phyloP scores from a whole-genome alignment of 2,888 invertebrate species.

The Thera obeliscata region DNA sequence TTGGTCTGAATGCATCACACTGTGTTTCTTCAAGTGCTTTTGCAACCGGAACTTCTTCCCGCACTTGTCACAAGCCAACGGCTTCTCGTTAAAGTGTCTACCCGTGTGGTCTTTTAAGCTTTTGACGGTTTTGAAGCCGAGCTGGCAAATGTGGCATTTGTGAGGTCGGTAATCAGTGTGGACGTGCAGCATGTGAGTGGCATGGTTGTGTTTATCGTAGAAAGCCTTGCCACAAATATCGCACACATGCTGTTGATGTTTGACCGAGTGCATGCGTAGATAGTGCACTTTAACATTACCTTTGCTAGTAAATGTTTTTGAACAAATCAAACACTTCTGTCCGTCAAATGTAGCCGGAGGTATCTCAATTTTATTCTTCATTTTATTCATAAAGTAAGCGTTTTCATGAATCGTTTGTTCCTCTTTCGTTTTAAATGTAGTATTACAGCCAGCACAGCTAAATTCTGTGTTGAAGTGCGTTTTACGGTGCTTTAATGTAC shows the following conservation, averaged over 20 bases:
- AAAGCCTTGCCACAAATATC: slow-evolving; percentile 69
- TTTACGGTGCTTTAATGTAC: slow-evolving; percentile 49
- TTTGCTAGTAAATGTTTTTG: slow-evolving; percentile 60
- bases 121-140: slow-evolving; percentile 56
- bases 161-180: slow-evolving; percentile 63
- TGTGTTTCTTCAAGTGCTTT: slow-evolving; percentile 84
- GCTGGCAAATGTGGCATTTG: slow-evolving; percentile 69
- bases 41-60: slow-evolving; percentile 57
- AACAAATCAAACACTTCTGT: slow-evolving; percentile 61
- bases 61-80: slow-evolving; percentile 62
- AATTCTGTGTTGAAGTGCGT: slow-evolving; percentile 50
- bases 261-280: slow-evolving; percentile 80
- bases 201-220: slow-evolving; percentile 56
- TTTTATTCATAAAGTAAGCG: slow-evolving; percentile 45
- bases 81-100: slow-evolving; percentile 58
- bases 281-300: slow-evolving; percentile 70
- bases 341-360: slow-evolving; percentile 44
- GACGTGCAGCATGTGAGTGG: slow-evolving; percentile 52
- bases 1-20: slow-evolving; percentile 88
- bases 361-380: slow-evolving; percentile 45
- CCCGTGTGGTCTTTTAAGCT: slow-evolving; percentile 57
- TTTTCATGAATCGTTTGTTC: slow-evolving; percentile 56
- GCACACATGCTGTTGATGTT: slow-evolving; percentile 64
- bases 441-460: slow-evolving; percentile 64
- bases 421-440: slow-evolving; percentile 50